Base-by-base conservation (phyloP, 2,113 vertebrate genomes). In the Leptobrachium leishanense region DNA sequence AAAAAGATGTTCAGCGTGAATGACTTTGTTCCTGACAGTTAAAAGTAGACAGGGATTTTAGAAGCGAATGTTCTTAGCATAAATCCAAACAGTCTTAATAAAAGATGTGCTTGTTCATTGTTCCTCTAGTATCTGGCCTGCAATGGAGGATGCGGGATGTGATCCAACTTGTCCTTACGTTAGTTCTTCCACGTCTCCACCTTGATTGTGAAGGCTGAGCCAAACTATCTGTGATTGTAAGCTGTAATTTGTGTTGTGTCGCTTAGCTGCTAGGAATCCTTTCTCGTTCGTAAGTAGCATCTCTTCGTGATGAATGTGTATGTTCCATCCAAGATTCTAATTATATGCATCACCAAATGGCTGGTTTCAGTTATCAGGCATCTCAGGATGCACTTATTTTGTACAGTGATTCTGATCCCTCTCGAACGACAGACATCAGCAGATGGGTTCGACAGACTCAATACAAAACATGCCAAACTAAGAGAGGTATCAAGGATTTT, bases 261-360 rank as follows among this genome's bases (percentile, higher is more conserved):
- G 4, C 13, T 12, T 15, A 59, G 4, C 55, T 59, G 10, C 13
- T 59, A 3, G 13, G 55, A 59, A 59, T 59, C 55, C 4, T 3
- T 10, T 59, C 55, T 12, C 13, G 55, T 12, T 59, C 55, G 3
- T 59, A 59, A 59, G 55, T 15, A 15, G 55, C 10, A 59, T 15
- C 10, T 11, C 55, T 12, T 2, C 3, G 11, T 2, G 55, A 59
- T 59, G 55, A 59, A 59, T 59, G 55, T 59, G 13, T 12, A 15
- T 2, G 55, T 59, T 59, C 55, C 10, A 12, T 59, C 55, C 55
- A 59, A 59, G 55, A 59, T 11, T 59, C 55, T 59, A 59, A 59
- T 13, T 59, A 59, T 59, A 59, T 59, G 55, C 55, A 59, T 59
- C 55, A 59, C 55, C 55, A 59, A 59, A 59, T 59, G 55, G 55